Evolutionary conservation across 2,113 vertebrate species (phyloP).

Genomic region (Tor tambroides): DNA sequence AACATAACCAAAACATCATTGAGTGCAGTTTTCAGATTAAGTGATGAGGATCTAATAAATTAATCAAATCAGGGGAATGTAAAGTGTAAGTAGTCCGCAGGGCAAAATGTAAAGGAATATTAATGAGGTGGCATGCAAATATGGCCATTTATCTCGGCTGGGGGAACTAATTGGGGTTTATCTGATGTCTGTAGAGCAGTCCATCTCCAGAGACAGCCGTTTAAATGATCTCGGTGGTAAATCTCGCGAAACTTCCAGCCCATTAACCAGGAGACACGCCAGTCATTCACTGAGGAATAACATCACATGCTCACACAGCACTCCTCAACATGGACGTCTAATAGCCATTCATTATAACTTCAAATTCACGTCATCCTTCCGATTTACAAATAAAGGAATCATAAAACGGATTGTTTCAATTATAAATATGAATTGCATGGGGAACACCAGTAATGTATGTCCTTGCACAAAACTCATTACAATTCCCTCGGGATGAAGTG

Average conservation of each 20-base stretch:
- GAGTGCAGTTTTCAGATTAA: background rate
- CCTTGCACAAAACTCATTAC: background rate
- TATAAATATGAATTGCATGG: background rate
- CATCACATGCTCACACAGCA: background rate
- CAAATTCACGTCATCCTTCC: background rate
- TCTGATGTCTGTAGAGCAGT: conserved; percentile 64
- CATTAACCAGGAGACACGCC: background rate
- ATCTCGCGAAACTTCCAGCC: conserved; percentile 46
- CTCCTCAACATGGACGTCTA: background rate
- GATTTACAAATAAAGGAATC: background rate
- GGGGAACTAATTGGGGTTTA: conserved; percentile 53
- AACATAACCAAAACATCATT: no score
- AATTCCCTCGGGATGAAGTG: background rate
- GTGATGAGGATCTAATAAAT: background rate
- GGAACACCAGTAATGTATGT: background rate
- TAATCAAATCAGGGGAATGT: background rate
- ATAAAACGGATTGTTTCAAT: background rate
- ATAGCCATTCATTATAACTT: background rate
- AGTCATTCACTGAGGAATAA: background rate
- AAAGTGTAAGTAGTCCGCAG: background rate
- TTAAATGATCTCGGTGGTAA: conserved; percentile 57
- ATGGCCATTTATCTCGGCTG: conserved; percentile 48
- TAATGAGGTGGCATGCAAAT: conserved; percentile 68
- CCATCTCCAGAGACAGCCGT: conserved; percentile 65
- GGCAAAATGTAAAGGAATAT: conserved; percentile 49